phyloP scores from a whole-genome alignment of 2,113 vertebrate genomes.

The Sinocyclocheilus grahami region DNA sequence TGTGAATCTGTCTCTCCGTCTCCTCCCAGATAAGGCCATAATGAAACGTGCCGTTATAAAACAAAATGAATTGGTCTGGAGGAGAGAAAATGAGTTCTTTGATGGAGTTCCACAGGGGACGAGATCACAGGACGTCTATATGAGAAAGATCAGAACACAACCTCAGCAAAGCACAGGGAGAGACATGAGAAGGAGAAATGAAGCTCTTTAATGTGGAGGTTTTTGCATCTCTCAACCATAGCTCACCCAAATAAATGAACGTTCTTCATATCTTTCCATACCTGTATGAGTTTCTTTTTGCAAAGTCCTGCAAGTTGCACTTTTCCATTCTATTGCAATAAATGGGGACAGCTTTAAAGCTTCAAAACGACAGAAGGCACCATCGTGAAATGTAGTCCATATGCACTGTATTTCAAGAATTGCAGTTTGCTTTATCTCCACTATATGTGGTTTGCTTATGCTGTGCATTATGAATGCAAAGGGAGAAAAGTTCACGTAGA shows the following conservation, averaged over 20 bases:
- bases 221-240: neutral
- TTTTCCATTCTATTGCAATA: neutral
- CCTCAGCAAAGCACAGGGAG: neutral
- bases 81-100: conserved; percentile 28
- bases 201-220: neutral
- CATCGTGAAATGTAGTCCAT: neutral
- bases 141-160: conserved; percentile 29
- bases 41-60: conserved; percentile 35
- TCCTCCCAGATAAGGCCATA: conserved; percentile 11
- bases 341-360: neutral
- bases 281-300: neutral
- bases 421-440: no score
- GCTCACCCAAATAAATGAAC: neutral
- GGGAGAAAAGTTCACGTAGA: neutral
- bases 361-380: neutral
- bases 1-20: neutral
- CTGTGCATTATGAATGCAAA: neutral
- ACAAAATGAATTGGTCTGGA: neutral
- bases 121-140: conserved; percentile 5
- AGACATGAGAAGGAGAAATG: conserved; percentile 1
- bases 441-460: neutral
- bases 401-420: neutral
- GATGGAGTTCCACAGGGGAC: conserved; percentile 3
- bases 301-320: neutral
- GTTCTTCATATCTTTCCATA: neutral